Conservation (phyloP, 2,888 invertebrate species). For the Xestia rhomboidea region DNA sequence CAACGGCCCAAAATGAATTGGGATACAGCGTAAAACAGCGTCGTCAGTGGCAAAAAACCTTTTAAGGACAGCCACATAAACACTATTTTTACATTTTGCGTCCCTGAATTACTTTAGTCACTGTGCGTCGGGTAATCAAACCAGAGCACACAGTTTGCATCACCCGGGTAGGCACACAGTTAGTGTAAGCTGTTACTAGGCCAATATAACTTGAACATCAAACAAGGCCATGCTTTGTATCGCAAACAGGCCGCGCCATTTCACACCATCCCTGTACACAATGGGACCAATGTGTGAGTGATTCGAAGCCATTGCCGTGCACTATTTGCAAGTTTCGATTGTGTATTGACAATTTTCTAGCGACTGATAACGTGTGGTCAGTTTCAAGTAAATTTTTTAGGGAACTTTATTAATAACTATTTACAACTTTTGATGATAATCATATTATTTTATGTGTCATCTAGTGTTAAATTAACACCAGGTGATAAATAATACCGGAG, state of each 20-base stretch:
- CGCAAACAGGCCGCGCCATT: constrained; percentile 34
- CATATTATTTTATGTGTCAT: too few species aligned
- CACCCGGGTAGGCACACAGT: background rate
- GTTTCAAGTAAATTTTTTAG: background rate
- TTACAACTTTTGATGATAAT: background rate
- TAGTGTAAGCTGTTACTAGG: constrained; percentile 18
- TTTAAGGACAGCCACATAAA: too few species aligned
- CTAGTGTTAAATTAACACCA: too few species aligned
- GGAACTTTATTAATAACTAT: background rate
- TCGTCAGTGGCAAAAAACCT: background rate
- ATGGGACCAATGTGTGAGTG: constrained; percentile 40
- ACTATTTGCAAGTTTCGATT: constrained; percentile 15
- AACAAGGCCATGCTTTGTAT: constrained; percentile 50
- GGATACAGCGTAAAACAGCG: background rate
- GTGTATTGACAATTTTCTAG: background rate
- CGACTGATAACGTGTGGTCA: background rate
- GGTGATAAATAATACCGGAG: too few species aligned
- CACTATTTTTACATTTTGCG: background rate
- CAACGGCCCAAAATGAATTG: background rate
- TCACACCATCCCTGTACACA: constrained; percentile 35
- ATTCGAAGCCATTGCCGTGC: constrained; percentile 19
- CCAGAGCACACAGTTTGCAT: background rate
- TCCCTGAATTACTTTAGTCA: background rate
- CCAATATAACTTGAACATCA: constrained; percentile 39
- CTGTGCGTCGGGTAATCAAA: background rate